Evolutionary conservation across 2,888 invertebrate genomes (phyloP), one percentile per base, ranked within the genome.

Genomic region (Trachelus tabidus): DNA sequence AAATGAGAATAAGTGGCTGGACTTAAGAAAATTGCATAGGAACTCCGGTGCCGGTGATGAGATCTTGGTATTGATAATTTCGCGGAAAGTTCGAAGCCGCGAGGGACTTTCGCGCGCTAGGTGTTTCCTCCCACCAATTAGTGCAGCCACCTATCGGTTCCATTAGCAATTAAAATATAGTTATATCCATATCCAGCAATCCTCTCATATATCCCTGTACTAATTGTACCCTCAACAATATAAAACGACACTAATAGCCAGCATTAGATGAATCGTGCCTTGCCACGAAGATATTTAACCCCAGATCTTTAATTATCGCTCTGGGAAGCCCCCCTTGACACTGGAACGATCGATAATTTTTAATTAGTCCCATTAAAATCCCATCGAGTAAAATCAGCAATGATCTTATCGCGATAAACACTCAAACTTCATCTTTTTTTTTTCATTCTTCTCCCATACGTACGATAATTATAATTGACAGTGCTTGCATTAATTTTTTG

Each of bases 1-100:
- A 88, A 90, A 89, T 89, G 89, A 89, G 87, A 88, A 89, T 89
- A 87, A 89, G 88, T 88, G 88, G 87, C 84, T 76, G 87, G 89
- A 87, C 86, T 87, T 85, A 81, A 86, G 89, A 88, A 89, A 89
- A 90, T 90, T 91, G 88, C 90, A 84, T 81, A 37, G 75, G 68
- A 31, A 68, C 33, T 33, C 34, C 75, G 40, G 30, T n/a, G 30
- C 12, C 75, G 75, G 68, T 12, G 75, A 75, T 75, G 75, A 74
- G 74, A 34, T 35, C 74, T 74, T n/a, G n/a, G 31, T 34, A 74
- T 74, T 74, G 74, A 74, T 74, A 74, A 74, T 74, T 35, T 74
- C 74, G 74, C 74, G 74, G 35, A 74, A 34, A 74, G 12, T 34
- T 30, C 31, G 9, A 71, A 30, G 31, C 71, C 71, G 71, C 6